Base-by-base conservation (phyloP, 2,113 vertebrate genomes). In the Coptodon bakossiorum region DNA sequence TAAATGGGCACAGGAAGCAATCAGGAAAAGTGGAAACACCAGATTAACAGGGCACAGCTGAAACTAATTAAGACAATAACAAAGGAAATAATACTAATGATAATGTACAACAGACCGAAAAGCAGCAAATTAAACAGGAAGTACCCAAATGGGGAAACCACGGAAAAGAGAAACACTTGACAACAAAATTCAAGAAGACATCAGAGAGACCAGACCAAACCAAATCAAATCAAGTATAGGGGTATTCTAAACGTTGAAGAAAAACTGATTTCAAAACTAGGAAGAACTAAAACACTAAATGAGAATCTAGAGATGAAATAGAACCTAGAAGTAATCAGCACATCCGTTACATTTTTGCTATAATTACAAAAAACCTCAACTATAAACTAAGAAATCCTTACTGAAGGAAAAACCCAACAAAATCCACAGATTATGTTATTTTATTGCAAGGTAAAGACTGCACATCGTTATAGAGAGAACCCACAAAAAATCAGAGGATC, bases 361-460 rank as follows among this genome's bases (percentile, higher is more conserved):
- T 43, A 71, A 43, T 45, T 43, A 71, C 38, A 71, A 43, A 61
- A 34, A 36, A 43, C n/a, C n/a, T 71, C n/a, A 71, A 0, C 66
- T 24, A 43, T 43, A 71, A 43, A 71, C 38, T 43, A 0, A 0
- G 38, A 71, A 71, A 43, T 71, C 0, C 13, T 24, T 43, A 16
- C 38, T 1, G 66, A 43, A 71, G 0, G 4, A 71, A 56, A 24
- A 56, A 0, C 36, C 66, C 38, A 40, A 5, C 0, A 71, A 43
- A 43, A 43, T 43, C 36, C 66, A 71, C 12, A 16, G 66, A 10
- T 66, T 38, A 7, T 66, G 17, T 66, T 24, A 27, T 71, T 0
- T 40, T 17, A 0, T 45, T 73, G 68, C 40, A 45, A 45, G 40
- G 68, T 45, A 40, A 9, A 73, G 68, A 73, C 38, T 10, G 22